Evolutionary conservation across 2,888 invertebrate species (phyloP), one percentile per base, ranked within the genome.

Genomic region (Onchidella celtica): DNA sequence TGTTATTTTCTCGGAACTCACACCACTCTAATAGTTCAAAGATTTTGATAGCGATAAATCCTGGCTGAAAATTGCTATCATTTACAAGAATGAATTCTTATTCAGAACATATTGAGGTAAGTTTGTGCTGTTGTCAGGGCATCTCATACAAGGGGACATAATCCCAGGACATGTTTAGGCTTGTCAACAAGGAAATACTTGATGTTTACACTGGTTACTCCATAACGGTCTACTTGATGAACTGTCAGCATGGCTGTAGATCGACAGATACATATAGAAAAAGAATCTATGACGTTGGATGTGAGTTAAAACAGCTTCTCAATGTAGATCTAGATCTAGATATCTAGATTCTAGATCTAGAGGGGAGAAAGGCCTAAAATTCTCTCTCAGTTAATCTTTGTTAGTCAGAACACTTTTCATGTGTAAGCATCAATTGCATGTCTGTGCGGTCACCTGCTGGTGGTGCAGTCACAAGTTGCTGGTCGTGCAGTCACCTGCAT

Each of bases 161-260:
- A 73, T 47, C 24, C n/a, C n/a, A n/a, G n/a, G 27, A 65, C 72
- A 79, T 72, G 73, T 73, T 47, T 65, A 36, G 29, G n/a, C 80
- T 38, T 80, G 74, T 66, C n/a, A 14, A 24, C 11, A 69, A 0
- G 32, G 36, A 68, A n/a, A 9, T 29, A 6, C 32, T 61, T 24
- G 3, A 72, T 79, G 79, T 79, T 72, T 63, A 72, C 65, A 47
- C 40, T 72, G 47, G 79, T 27, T 68, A 77, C 77, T 9, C 4
- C 21, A 3, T n/a, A 34, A 55, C 29, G 38, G 3, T 38, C 4
- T 3, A 17, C n/a, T 55, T n/a, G 9, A 17, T 14, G n/a, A 3
- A 11, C 27, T 32, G 14, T 57, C 65, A 40, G 4, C 32, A 76
- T 76, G 66, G 38, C 76, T n/a, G 66, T 27, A 3, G 61, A 61